These are phyloP conservation scores for Steatornis caripensis DNA, from an alignment of 2,113 vertebrate genomes.

Conservation along the genomic window DNA sequence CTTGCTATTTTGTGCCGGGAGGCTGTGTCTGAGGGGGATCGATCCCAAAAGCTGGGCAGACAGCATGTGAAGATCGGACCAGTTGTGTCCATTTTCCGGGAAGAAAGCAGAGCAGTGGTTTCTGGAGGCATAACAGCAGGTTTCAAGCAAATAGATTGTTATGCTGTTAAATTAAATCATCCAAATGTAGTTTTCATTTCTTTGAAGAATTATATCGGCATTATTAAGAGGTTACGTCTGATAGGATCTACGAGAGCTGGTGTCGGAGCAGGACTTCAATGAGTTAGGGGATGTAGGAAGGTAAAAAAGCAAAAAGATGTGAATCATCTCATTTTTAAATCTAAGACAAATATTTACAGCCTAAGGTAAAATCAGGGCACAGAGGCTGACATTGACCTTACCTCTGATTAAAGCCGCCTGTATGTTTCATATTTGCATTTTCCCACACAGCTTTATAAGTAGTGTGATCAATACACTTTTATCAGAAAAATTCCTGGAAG, in stretches of 20 bases:
- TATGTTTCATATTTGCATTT: neutral
- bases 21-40: accelerated
- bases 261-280: neutral
- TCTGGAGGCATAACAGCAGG: accelerated
- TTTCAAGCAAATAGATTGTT: neutral
- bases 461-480: neutral
- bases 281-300: neutral
- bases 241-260: neutral
- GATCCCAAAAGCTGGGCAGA: neutral
- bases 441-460: neutral
- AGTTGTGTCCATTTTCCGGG: neutral
- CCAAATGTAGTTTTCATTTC: neutral
- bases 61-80: neutral
- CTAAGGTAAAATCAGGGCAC: neutral
- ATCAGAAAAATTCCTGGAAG: neutral
- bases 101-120: neutral
- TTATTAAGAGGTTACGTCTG: neutral
- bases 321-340: neutral
- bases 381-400: accelerated
- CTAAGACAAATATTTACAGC: neutral
- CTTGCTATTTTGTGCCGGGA: neutral
- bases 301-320: neutral
- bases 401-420: neutral
- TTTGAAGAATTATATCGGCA: neutral
- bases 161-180: neutral